Evolutionary conservation across 2,113 vertebrate genomes (phyloP), one percentile per base, ranked within the genome.

Genomic region (Mohoua ochrocephala): DNA sequence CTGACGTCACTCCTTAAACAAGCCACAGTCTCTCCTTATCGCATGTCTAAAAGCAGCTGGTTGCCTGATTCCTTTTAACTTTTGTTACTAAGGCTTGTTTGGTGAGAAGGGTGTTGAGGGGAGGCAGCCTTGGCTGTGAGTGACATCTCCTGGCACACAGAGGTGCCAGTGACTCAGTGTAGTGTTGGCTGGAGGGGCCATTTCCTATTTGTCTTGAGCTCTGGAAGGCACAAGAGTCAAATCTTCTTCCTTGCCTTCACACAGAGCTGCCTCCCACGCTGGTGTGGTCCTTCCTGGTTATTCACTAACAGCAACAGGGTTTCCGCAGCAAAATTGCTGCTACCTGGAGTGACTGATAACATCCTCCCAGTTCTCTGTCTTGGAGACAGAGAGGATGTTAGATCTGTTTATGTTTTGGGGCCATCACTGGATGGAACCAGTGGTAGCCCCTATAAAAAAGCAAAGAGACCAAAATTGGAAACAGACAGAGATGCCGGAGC

Each of bases 401-500:
- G 39, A 76, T 49, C 50, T 56, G 50, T 68, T 92, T 81, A 13
- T 45, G 37, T 88, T 93, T 85, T 71, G n/a, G 41, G 74, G 64
- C 54, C 85, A 35, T 71, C 68, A 33, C 63, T 88, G 57, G 33
- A 85, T 82, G 23, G 39, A 90, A 60, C 47, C 57, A 81, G n/a
- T 76, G 49, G 42, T 60, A 89, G 28, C 22, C 28, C 30, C 67
- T 82, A 45, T 14, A 45, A 42, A 80, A 91, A 83, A 84, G 8
- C 10, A 69, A 26, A 89, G 52, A 91, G 47, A 87, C 77, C 80
- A 94, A 95, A 96, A 96, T 87, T 91, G 92, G 92, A 96, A 96
- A 63, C 67, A 94, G 78, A 35, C 15, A 39, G 80, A 61, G 70
- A 85, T 65, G 75, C 50, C 83, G 87, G 77, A 74, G 52, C 68